Evolutionary conservation across 2,888 invertebrate species (phyloP), one percentile per base, ranked within the genome.

Genomic region (Cosmia pyralina): DNA sequence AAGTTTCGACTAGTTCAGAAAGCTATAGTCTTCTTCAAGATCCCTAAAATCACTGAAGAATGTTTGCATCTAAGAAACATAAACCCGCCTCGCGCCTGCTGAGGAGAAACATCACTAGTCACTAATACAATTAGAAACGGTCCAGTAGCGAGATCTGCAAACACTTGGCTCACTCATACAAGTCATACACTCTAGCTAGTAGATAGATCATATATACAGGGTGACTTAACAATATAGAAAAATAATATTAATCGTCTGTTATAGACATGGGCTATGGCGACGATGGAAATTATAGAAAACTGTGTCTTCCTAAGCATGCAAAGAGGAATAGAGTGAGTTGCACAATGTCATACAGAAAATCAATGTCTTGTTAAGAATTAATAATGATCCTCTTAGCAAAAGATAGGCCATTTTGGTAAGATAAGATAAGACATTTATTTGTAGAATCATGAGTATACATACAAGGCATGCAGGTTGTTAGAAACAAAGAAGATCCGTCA

Each of bases 51-150:
- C 11, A 34, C 17, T 34, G 28, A 53, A 38, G 7, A 72, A 48
- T 38, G 15, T 72, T 46, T n/a, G 1, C 15, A 0, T 22, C 10
- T 46, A n/a, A 62, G 11, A 62, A 41, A 19, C 2, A 41, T 41
- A 28, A 67, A 52, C 38, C 38, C 28, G 28, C 3, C 28, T 28
- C 28, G 28, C 28, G 28, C 28, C n/a, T 34, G 38, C 22, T n/a
- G 19, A 28, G 11, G 8, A 28, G 22, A 71, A 28, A 52, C 22
- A 34, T 15, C 28, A 46, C 44, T 34, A 17, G n/a, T 28, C 41
- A 72, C 13, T 28, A 53, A 41, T 38, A 41, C 15, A 75, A 75
- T n/a, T 64, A 75, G 28, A 73, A 64, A 75, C 53, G 19, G 2
- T 46, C 34, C 13, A 46, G 1, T 55, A 10, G 0, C 22, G 19